phyloP scores from a whole-genome alignment of 2,797 vertebrate species.

The Basileuterus tristriatus region DNA sequence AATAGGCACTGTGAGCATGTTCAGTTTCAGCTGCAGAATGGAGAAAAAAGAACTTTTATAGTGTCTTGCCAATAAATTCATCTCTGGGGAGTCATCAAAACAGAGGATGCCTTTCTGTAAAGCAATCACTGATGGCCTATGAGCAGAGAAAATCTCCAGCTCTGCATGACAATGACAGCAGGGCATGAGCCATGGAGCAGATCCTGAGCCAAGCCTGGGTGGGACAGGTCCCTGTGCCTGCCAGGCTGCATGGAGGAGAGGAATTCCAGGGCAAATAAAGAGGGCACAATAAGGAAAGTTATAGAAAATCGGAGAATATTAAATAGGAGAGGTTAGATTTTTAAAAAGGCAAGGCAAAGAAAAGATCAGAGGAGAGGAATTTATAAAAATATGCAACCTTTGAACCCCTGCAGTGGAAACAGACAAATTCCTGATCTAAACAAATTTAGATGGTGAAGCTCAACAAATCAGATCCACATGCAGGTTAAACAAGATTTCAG shows the following conservation, averaged over 20 bases:
- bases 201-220: not conserved
- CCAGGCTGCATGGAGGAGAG: not conserved
- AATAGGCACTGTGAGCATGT: not conserved
- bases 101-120: slow-evolving; percentile 71
- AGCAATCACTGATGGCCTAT: slow-evolving; percentile 39
- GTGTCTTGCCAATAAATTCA: slow-evolving; percentile 66
- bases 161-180: not conserved
- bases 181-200: not conserved
- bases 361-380: not conserved
- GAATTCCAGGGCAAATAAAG: not conserved
- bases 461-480: not conserved
- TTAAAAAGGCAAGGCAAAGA: not conserved
- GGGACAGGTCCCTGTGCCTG: not conserved
- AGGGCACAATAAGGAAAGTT: not conserved
- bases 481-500: not conserved
- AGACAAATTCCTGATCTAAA: not conserved
- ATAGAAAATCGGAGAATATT: not conserved
- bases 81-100: slow-evolving; percentile 71
- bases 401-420: not conserved
- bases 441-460: not conserved
- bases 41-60: not conserved
- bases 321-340: not conserved
- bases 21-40: not conserved
- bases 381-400: not conserved
- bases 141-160: not conserved